Evolutionary conservation across 2,797 vertebrate species (phyloP), one percentile per base, ranked within the genome.

Genomic region (Periparus ater): DNA sequence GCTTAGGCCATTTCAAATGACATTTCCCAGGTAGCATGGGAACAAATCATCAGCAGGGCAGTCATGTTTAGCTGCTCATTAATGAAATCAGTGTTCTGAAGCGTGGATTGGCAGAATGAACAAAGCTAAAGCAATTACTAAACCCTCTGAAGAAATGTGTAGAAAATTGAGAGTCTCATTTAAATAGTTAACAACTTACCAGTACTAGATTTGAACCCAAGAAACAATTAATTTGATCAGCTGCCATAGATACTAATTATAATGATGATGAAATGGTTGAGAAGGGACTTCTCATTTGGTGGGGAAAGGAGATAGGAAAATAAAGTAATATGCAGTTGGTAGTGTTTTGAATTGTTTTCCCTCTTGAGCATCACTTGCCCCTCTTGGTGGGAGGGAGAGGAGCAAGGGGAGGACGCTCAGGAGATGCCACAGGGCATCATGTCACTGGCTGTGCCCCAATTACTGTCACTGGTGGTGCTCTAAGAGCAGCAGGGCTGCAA

Each of bases 171-270:
- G 67, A 72, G 83, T 96, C 94, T 97, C 89, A 94, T 94, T 96
- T 96, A 97, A 97, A 96, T 72, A 85, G 85, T 96, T 95, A 97
- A 82, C 83, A 81, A 95, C 79, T 96, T 91, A 89, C 75, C 85
- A 89, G 91, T 83, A 89, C 80, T 95, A 81, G 85, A 93, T 92
- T 82, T 91, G 71, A 93, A 87, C 92, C 34, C 45, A 89, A 95
- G 94, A 96, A 97, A 96, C 85, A 96, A 97, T 96, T 97, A 96
- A 97, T 92, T 90, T 86, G 84, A 92, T 91, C 48, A 68, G 73
- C 87, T 85, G 79, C 94, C 81, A 78, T 89, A 50, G 34, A 58
- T 93, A 90, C 94, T 96, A 94, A 96, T 97, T 82, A 85, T 81
- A 93, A 91, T 67, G 63, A 34, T 62, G 66, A 62, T 88, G 74